Conservation (phyloP, 64 coral and sea anemone genomes). For the Pocillopora verrucosa region DNA sequence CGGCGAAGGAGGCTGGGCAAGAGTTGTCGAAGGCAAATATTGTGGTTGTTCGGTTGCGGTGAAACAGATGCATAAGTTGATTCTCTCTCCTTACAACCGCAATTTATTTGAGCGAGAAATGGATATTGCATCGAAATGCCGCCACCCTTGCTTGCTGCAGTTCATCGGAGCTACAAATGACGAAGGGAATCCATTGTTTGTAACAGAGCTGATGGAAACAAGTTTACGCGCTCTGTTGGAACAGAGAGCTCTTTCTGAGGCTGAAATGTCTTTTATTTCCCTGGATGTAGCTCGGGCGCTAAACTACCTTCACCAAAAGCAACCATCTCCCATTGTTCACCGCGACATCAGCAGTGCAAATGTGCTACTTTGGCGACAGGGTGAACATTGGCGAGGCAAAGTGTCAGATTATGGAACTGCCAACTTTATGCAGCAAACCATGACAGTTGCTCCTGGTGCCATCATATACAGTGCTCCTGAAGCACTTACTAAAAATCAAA, state of each 20-base stretch:
- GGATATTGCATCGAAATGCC: constrained; percentile 40
- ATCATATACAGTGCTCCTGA: too few species aligned
- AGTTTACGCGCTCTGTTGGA: constrained; percentile 16
- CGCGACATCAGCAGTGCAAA: too few species aligned
- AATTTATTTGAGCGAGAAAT: constrained; percentile 55
- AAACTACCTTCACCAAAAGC: too few species aligned
- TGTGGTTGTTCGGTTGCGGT: constrained; percentile 43
- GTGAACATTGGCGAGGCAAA: too few species aligned
- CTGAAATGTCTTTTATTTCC: neutral
- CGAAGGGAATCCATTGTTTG: constrained; percentile 19
- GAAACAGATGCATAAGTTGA: constrained; percentile 40
- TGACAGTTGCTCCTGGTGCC: too few species aligned
- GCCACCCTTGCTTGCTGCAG: constrained; percentile 62
- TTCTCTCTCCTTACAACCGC: constrained; percentile 36
- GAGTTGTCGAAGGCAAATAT: constrained; percentile 20
- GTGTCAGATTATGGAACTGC: too few species aligned
- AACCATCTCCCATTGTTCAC: too few species aligned
- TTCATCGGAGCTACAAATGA: constrained; percentile 29
- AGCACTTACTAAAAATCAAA: neutral
- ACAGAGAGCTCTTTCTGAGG: neutral
- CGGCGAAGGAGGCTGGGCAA: constrained; percentile 32
- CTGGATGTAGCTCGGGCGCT: too few species aligned
- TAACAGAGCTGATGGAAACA: constrained; percentile 27
- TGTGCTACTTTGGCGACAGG: too few species aligned
- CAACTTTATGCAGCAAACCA: too few species aligned